Percentiles rank a stretch among this genome's conserved stretches.
Evolutionary conservation across 2,113 vertebrate genomes (phyloP).

Genomic region (Laticauda laticaudata): DNA sequence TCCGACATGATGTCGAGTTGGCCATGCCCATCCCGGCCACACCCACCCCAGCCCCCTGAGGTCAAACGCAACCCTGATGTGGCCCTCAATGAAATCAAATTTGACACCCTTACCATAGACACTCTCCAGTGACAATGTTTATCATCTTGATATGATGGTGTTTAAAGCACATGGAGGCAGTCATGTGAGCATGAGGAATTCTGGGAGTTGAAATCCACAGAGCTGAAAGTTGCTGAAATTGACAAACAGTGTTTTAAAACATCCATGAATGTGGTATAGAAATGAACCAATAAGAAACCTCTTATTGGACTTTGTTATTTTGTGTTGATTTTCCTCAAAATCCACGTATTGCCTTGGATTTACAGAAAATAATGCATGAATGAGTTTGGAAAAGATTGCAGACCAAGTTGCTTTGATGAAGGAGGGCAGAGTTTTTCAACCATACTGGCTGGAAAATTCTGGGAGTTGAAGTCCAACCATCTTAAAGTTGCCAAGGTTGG

Average conservation of each 20-base stretch:
- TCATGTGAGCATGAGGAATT: neutral
- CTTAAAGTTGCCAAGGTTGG: neutral
- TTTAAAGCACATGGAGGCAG: neutral
- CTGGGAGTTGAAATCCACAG: neutral
- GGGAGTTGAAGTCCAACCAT: neutral
- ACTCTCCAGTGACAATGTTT: neutral
- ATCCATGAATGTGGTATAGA: neutral
- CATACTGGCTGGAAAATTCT: neutral
- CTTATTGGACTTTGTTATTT: neutral
- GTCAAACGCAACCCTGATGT: no score
- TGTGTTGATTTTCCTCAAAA: conserved; percentile 6
- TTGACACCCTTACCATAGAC: neutral
- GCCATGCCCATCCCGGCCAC: no score
- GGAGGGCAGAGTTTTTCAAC: neutral
- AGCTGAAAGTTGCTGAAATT: neutral
- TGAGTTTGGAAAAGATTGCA: neutral
- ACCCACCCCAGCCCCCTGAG: no score
- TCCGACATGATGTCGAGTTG: no score
- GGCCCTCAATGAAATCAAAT: no score
- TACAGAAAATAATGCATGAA: neutral
- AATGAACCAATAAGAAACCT: neutral
- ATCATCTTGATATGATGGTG: neutral
- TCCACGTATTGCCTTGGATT: neutral
- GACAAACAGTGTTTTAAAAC: neutral
- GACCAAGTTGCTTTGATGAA: neutral